Conservation (phyloP, 2,888 invertebrate species). For the Parasteatoda lunata region DNA sequence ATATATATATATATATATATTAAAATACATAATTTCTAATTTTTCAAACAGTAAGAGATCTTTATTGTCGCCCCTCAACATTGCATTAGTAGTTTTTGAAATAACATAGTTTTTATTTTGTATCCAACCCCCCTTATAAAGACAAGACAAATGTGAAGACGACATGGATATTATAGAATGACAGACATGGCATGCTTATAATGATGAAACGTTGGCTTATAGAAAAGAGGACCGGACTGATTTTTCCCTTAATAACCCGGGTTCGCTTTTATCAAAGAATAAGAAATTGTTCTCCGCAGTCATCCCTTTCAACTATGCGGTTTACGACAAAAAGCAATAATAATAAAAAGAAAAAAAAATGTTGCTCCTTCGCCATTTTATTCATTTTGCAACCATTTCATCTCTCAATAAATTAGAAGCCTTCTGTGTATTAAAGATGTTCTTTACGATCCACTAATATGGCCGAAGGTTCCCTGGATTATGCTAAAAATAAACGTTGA, state of each 20-base stretch:
- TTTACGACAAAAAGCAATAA: neutral
- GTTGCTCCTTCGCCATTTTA: neutral
- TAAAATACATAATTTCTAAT: too few species aligned
- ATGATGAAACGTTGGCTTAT: constrained; percentile 42
- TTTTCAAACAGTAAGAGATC: too few species aligned
- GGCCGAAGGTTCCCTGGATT: neutral
- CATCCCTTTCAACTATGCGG: neutral
- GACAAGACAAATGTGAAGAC: neutral
- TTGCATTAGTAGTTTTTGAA: too few species aligned
- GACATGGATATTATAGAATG: constrained; percentile 28
- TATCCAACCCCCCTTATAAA: neutral
- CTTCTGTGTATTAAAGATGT: constrained; percentile 33
- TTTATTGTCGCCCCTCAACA: too few species aligned
- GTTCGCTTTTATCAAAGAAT: constrained; percentile 20
- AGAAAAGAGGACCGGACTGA: constrained; percentile 33
- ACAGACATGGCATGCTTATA: constrained; percentile 23
- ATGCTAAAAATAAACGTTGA: neutral
- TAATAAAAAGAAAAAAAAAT: neutral
- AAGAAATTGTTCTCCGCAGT: constrained; percentile 27
- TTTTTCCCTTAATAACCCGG: constrained; percentile 49
- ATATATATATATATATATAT: too few species aligned
- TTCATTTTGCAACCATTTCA: constrained; percentile 27
- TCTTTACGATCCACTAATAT: constrained; percentile 28
- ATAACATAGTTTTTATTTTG: neutral
- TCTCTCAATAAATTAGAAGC: constrained; percentile 37